Evolutionary conservation across 64 coral and sea anemone species (phyloP), one percentile per base, ranked within the genome.

Genomic region (Hydrozoanthus tunicans): DNA sequence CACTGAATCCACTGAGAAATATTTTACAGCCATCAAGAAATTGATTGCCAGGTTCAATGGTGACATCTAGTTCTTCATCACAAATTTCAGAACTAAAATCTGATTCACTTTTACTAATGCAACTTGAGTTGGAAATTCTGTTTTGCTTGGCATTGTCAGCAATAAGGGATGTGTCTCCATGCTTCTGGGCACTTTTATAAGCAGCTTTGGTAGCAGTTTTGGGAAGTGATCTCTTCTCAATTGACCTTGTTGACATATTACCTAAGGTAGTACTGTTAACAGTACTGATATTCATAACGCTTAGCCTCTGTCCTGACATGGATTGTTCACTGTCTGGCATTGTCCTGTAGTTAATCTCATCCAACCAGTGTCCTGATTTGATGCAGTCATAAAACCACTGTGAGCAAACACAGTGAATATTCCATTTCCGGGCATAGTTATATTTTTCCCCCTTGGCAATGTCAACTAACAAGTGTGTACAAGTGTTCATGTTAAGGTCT

Each of bases 341-440:
- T 59, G 92, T 89, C 9, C 74, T 76, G 80, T 94, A 99, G 9
- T 78, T 23, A 52, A 59, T 26, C 58, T 99, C 97, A 72, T 99
- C 94, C 8, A 95, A 71, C 92, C 97, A 99, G 79, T 90, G 89
- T 53, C 97, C 94, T 85, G 79, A 60, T 53, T 94, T 82, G 27
- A 99, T 80, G 64, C 94, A 99, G 79, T 99, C 97, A 94, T 93
- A 92, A 91, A 99, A 99, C 97, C 97, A 99, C 27, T 92, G 74
- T 15, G 90, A 83, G 59, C 61, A 84, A 79, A 99, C 92, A 99
- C 97, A 99, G 54, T 99, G 92, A 59, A 99, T 79, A 79, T 89
- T 95, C 97, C 97, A 99, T 53, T 80, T 91, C 15, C 92, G 86
- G 52, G 97, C 97, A 94, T 76, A 99, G 17, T 99, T 89, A 77